Conservation (phyloP, 1,140 invertebrate genomes). For the Drosophila equinoxialis region DNA sequence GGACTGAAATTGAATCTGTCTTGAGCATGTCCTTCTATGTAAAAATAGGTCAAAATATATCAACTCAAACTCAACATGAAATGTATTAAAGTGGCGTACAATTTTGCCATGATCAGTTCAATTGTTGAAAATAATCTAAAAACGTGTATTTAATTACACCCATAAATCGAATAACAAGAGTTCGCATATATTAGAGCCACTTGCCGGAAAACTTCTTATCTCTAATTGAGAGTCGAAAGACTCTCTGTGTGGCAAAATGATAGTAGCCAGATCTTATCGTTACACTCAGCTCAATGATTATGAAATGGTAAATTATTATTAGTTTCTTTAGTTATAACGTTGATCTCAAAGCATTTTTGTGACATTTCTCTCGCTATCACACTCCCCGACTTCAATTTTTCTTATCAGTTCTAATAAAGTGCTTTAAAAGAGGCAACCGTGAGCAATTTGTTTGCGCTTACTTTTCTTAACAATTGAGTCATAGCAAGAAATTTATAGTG, state of each 20-base stretch:
- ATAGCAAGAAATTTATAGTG: slow-evolving; percentile 1
- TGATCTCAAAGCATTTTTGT: not conserved
- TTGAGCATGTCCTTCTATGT: no score
- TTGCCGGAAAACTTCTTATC: not conserved
- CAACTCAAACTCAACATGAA: no score
- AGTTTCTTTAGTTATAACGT: not conserved
- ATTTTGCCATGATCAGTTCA: not conserved
- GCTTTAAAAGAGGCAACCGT: slow-evolving; percentile 12
- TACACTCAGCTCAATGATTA: not conserved
- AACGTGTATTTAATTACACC: not conserved
- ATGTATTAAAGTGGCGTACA: not conserved
- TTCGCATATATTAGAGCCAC: not conserved
- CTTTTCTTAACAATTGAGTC: slow-evolving; percentile 34
- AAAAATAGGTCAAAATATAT: no score
- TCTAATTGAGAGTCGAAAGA: not conserved
- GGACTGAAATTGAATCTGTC: no score
- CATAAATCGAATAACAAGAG: slow-evolving; percentile 1
- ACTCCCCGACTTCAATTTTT: not conserved
- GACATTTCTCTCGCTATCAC: slow-evolving; percentile 5
- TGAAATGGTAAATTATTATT: slow-evolving; percentile 9
- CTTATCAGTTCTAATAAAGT: not conserved
- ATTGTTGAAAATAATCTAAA: not conserved
- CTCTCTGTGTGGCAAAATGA: slow-evolving; percentile 1
- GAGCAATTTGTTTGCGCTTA: not conserved
- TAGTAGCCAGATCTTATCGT: slow-evolving; percentile 4